Conservation (phyloP, 2,888 invertebrate species). For the Apodemia zela region DNA sequence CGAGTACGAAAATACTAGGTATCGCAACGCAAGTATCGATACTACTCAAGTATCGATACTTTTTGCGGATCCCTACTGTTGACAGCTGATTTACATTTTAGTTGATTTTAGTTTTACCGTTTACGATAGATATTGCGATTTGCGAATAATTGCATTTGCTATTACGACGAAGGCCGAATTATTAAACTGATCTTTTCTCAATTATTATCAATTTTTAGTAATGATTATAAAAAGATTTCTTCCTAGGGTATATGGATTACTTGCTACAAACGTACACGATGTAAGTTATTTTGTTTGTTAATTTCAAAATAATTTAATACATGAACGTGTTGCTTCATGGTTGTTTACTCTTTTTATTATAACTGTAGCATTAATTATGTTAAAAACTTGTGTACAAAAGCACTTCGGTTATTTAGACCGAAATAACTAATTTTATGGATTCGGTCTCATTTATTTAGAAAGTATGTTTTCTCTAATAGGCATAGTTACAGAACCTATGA, state of each 20-base stretch:
- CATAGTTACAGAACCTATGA: background rate
- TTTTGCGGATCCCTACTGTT: too few relatives aligned
- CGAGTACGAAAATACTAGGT: too few relatives aligned
- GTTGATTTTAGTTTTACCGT: too few relatives aligned
- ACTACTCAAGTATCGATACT: too few relatives aligned
- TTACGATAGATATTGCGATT: background rate
- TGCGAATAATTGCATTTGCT: background rate
- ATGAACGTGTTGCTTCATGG: background rate
- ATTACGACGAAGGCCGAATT: background rate
- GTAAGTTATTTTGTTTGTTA: slow-evolving; percentile 41
- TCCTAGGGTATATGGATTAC: slow-evolving; percentile 42
- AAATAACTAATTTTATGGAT: background rate
- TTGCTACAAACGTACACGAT: slow-evolving; percentile 40
- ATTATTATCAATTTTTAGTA: slow-evolving; percentile 24
- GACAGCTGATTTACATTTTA: background rate
- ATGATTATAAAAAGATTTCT: slow-evolving; percentile 53
- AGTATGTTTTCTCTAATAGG: too few relatives aligned
- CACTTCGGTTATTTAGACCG: background rate
- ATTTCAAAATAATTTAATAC: background rate
- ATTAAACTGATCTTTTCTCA: background rate
- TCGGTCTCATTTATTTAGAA: too few relatives aligned
- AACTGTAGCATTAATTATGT: background rate
- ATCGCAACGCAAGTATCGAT: too few relatives aligned
- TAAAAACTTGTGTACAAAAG: background rate
- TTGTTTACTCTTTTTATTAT: background rate